Conservation (phyloP, 2,113 vertebrate species). For the Tyto alba region DNA sequence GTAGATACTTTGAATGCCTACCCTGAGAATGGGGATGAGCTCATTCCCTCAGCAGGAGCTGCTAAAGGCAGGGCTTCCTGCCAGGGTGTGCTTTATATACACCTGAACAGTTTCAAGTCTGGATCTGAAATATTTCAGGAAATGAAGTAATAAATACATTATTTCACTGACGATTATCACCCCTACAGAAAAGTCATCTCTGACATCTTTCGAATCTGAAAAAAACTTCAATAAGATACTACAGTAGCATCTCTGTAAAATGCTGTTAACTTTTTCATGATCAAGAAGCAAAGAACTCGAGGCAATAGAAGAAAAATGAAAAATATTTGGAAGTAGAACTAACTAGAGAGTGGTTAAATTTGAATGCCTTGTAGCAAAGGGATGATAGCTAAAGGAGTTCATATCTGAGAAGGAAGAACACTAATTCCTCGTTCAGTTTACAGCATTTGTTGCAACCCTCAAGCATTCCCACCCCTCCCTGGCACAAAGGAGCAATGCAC, state of each 20-base stretch:
- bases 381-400: not conserved
- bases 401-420: not conserved
- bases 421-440: not conserved
- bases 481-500: not conserved
- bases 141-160: conserved; percentile 12
- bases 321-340: not conserved
- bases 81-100: not conserved
- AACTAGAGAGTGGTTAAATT: not conserved
- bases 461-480: not conserved
- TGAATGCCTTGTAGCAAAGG: not conserved
- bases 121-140: not conserved
- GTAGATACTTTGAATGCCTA: not conserved
- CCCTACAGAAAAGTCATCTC: not conserved
- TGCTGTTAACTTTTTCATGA: not conserved
- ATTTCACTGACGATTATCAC: not conserved
- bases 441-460: not conserved
- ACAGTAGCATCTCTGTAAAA: not conserved
- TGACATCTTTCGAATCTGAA: not conserved
- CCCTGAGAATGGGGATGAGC: not conserved
- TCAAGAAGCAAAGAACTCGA: not conserved
- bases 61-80: not conserved
- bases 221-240: not conserved
- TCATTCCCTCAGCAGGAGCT: not conserved
- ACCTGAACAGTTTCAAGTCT: not conserved
- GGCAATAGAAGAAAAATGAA: not conserved